These are phyloP conservation scores for Melitaea cinxia DNA, from an alignment of 1,140 invertebrate species.

Conservation along the genomic window DNA sequence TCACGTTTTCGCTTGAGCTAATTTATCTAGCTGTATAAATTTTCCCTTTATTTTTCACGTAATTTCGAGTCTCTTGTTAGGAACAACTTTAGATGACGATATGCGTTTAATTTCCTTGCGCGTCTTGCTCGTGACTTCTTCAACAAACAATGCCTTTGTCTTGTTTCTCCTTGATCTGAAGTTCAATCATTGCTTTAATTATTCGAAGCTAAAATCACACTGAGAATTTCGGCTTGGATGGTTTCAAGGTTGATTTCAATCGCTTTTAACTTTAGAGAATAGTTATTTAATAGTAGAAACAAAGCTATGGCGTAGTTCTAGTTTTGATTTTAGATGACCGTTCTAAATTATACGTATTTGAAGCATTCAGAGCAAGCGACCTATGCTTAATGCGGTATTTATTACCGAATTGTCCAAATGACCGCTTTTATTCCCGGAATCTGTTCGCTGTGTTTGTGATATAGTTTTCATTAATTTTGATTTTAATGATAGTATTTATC, in stretches of 20 bases:
- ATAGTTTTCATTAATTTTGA: background rate
- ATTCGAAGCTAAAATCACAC: background rate
- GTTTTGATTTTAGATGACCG: too few relatives aligned
- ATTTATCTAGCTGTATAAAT: constrained; percentile 15
- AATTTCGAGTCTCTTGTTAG: constrained; percentile 4
- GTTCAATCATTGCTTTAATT: background rate
- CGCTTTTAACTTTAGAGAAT: background rate
- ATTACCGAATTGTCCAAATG: background rate
- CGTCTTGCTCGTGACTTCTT: background rate
- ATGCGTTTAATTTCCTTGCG: constrained; percentile 10
- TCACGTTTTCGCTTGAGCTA: constrained; percentile 4
- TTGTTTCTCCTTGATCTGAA: background rate
- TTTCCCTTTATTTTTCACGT: constrained; percentile 7
- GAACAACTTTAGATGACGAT: background rate
- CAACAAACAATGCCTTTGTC: background rate
- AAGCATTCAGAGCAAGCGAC: too few relatives aligned
- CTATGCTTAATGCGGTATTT: background rate
- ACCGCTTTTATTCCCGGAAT: background rate
- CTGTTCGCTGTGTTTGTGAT: background rate
- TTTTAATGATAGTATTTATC: background rate
- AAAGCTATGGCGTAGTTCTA: too few relatives aligned
- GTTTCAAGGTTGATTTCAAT: background rate
- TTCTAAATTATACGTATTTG: too few relatives aligned
- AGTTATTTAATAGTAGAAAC: too few relatives aligned
- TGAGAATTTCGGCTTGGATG: background rate